Conservation (phyloP, 1,140 invertebrate genomes). For the Antheraea pernyi region DNA sequence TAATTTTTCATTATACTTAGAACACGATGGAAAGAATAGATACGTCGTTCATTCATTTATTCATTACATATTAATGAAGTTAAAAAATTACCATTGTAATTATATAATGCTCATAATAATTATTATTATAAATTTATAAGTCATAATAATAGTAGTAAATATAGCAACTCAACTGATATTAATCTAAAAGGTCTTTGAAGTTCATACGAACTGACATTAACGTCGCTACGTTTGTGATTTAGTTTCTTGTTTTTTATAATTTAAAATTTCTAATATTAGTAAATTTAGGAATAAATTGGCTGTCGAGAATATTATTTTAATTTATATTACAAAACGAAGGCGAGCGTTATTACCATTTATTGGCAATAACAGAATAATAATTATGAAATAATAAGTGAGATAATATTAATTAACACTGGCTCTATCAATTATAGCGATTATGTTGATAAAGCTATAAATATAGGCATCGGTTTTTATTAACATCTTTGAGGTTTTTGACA, state of each 20-base stretch:
- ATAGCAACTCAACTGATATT: slow-evolving; percentile 8
- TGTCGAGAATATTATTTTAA: slow-evolving; percentile 35
- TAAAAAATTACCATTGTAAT: not conserved
- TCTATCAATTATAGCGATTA: not conserved
- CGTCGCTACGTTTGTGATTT: slow-evolving; percentile 37
- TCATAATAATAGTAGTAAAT: not conserved
- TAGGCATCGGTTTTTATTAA: no score
- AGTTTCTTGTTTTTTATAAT: slow-evolving; percentile 37
- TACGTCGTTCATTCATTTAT: not conserved
- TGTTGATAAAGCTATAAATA: slow-evolving; percentile 11
- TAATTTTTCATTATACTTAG: no score
- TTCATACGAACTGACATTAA: slow-evolving; percentile 30
- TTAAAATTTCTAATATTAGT: slow-evolving; percentile 26
- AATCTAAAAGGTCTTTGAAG: slow-evolving; percentile 21
- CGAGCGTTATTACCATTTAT: slow-evolving; percentile 29
- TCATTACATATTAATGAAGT: not conserved
- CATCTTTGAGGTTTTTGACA: no score
- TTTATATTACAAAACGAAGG: slow-evolving; percentile 30
- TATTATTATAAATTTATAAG: not conserved
- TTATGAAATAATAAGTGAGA: slow-evolving; percentile 20
- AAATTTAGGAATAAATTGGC: slow-evolving; percentile 36
- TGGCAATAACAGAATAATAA: slow-evolving; percentile 27
- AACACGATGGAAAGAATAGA: no score
- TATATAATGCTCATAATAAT: no score
- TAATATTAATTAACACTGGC: slow-evolving; percentile 5